Evolutionary conservation across 2,113 vertebrate genomes (phyloP).

Genomic region (Xyliphius kryptos): DNA sequence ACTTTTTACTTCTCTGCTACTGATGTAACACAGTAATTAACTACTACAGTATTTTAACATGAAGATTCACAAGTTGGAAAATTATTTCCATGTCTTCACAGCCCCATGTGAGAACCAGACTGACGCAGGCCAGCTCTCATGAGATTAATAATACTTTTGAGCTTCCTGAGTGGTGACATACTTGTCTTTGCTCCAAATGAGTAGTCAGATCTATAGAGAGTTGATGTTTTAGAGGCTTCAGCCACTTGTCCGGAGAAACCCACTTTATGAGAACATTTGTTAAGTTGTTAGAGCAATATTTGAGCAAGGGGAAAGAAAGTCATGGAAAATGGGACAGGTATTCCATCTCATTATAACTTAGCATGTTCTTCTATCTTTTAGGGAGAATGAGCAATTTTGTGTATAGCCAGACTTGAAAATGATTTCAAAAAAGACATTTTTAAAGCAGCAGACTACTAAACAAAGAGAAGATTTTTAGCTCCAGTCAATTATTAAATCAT

Average conservation of each 20-base stretch:
- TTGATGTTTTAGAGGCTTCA: background rate
- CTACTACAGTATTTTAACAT: background rate
- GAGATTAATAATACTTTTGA: background rate
- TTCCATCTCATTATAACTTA: background rate
- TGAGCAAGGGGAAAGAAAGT: background rate
- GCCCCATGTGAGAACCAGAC: background rate
- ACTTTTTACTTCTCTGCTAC: background rate
- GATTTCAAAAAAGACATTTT: background rate
- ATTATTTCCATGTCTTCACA: background rate
- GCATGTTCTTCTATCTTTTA: background rate
- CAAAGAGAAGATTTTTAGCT: background rate
- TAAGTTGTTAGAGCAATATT: background rate
- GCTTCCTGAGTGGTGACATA: conserved; percentile 1
- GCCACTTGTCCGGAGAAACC: background rate
- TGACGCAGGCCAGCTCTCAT: background rate
- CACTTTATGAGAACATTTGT: background rate
- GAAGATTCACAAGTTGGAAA: background rate
- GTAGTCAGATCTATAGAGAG: background rate
- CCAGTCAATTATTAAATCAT: no score
- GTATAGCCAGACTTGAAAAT: background rate
- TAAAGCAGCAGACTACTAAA: background rate
- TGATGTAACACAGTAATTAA: background rate
- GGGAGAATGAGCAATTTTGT: background rate
- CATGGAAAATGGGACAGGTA: conserved; percentile 1
- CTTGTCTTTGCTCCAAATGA: conserved; percentile 11